Percentiles rank a stretch among this genome's conserved stretches.
These are phyloP conservation scores for Myiotriccus ornatus DNA, from an alignment of 2,797 vertebrate genomes.

Conservation along the genomic window DNA sequence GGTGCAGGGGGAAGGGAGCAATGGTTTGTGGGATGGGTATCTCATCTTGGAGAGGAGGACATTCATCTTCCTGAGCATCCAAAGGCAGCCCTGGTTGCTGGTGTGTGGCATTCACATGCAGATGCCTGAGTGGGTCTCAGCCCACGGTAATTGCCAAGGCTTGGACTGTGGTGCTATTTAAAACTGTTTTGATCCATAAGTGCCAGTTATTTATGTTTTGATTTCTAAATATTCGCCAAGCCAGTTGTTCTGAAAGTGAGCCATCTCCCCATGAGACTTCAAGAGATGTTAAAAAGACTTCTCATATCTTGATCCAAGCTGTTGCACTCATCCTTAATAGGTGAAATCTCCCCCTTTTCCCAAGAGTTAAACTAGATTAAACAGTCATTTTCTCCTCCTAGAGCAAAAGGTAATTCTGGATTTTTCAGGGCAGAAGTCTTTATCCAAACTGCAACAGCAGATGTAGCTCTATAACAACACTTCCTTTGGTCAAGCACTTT, in stretches of 20 bases:
- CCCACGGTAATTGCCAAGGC: not conserved
- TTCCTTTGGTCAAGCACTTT: rapidly evolving
- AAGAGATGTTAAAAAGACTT: not conserved
- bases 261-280: not conserved
- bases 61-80: conserved; percentile 85
- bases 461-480: not conserved
- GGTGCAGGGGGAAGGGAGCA: conserved; percentile 76
- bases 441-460: not conserved
- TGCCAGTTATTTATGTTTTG: not conserved
- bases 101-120: rapidly evolving
- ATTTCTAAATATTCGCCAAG: not conserved
- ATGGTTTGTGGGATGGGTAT: conserved; percentile 91
- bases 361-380: not conserved
- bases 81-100: not conserved
- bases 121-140: not conserved
- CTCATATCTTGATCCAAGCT: not conserved
- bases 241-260: not conserved
- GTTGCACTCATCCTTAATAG: not conserved
- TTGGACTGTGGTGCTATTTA: not conserved
- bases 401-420: not conserved
- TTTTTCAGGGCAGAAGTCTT: not conserved
- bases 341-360: not conserved
- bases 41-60: conserved; percentile 85
- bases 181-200: not conserved
- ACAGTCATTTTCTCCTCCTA: not conserved